phyloP scores from a whole-genome alignment of 2,888 invertebrate genomes.

The Lycaena phlaeas region DNA sequence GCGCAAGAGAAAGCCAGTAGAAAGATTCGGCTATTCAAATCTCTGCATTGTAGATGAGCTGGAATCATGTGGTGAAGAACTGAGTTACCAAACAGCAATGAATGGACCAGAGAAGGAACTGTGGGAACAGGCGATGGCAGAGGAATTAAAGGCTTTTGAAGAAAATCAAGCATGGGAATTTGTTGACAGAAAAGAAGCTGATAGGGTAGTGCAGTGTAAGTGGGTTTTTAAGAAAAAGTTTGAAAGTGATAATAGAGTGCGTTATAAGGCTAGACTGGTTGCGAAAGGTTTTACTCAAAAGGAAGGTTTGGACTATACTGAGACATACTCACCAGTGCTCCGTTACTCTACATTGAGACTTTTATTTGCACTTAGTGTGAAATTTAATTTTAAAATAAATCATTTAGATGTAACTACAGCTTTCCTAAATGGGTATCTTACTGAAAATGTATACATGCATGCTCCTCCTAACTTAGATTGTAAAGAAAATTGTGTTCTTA shows the following conservation, averaged over 20 bases:
- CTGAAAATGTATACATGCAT: neutral
- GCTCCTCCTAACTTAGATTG: neutral
- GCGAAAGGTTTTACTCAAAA: neutral
- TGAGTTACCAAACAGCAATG: neutral
- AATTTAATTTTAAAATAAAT: neutral
- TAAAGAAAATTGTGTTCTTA: neutral
- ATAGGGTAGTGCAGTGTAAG: constrained; percentile 1
- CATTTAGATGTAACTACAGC: neutral
- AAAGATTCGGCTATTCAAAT: neutral
- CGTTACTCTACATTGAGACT: neutral
- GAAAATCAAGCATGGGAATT: neutral
- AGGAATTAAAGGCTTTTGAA: neutral
- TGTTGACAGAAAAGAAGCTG: neutral
- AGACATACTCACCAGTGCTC: neutral
- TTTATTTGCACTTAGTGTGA: neutral
- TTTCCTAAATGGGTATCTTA: neutral
- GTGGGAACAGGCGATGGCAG: neutral
- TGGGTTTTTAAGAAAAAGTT: too few relatives aligned
- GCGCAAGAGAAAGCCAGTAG: neutral
- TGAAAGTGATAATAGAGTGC: neutral
- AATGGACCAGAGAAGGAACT: neutral
- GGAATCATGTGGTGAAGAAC: neutral
- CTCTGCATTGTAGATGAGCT: neutral
- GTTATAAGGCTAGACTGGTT: neutral
- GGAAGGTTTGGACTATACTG: neutral